Evolutionary conservation across 2,797 vertebrate genomes (phyloP).

Genomic region (Propithecus deckenii): DNA sequence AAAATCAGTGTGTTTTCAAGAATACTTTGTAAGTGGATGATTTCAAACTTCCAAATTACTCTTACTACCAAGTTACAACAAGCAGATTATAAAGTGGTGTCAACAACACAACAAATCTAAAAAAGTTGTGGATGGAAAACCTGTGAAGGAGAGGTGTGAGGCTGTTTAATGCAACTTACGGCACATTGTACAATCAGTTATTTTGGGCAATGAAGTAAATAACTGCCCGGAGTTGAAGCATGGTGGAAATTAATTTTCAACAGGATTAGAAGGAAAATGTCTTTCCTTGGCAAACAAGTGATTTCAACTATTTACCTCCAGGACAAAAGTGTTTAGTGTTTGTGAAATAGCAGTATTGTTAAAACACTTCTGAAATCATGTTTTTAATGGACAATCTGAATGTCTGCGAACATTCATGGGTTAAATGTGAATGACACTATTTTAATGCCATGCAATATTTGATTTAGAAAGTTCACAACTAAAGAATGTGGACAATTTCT

Average conservation of each 20-base stretch:
- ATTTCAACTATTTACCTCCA: background rate
- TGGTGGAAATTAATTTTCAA: background rate
- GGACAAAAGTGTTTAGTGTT: background rate
- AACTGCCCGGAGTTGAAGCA: background rate
- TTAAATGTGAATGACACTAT: background rate
- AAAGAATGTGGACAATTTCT: background rate
- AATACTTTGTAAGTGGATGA: background rate
- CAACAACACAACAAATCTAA: slow-evolving; percentile 47
- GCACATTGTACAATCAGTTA: background rate
- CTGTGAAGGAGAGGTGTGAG: slow-evolving; percentile 53
- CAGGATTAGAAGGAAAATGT: background rate
- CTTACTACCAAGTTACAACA: slow-evolving; percentile 37
- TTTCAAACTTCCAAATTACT: background rate
- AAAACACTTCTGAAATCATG: background rate
- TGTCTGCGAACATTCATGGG: background rate
- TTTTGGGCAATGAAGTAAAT: slow-evolving; percentile 49
- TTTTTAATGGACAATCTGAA: background rate
- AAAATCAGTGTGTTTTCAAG: background rate
- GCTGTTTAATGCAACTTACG: background rate
- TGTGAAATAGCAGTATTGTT: background rate
- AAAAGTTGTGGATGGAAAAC: slow-evolving; percentile 64
- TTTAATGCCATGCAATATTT: background rate
- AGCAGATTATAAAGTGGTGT: slow-evolving; percentile 11
- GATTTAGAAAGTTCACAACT: background rate
- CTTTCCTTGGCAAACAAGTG: slow-evolving; percentile 25